Conservation (phyloP, 2,113 vertebrate genomes). For the Octodon degus region DNA sequence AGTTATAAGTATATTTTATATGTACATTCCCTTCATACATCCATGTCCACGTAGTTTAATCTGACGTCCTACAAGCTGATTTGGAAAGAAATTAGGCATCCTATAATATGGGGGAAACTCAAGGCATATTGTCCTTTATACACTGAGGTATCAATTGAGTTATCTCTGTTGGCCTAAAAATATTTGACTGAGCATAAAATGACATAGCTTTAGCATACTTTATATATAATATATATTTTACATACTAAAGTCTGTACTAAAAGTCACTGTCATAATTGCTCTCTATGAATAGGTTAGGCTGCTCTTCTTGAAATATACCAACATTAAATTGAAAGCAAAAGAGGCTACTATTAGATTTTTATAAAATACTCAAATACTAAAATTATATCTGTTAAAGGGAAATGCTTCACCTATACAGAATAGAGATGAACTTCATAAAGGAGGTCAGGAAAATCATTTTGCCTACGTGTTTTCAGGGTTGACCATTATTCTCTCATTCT, state of each 20-base stretch:
- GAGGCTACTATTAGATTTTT: not conserved
- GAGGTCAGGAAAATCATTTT: not conserved
- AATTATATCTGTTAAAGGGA: not conserved
- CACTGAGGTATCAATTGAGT: not conserved
- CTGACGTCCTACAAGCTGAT: not conserved
- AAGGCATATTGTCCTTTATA: not conserved
- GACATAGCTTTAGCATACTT: slow-evolving; percentile 12
- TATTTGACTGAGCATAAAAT: slow-evolving; percentile 27
- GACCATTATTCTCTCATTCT: not conserved
- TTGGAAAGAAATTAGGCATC: not conserved
- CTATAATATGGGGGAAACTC: not conserved
- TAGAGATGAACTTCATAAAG: not conserved
- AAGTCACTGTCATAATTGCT: slow-evolving; percentile 43
- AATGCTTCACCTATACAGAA: slow-evolving; percentile 14
- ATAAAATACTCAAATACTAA: slow-evolving; percentile 44
- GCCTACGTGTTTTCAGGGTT: not conserved
- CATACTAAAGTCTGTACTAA: not conserved
- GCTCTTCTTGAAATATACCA: slow-evolving; percentile 31
- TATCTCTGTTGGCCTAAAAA: slow-evolving; percentile 11
- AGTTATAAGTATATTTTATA: slow-evolving; percentile 3
- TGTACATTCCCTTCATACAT: not conserved
- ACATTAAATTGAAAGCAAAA: slow-evolving; percentile 12
- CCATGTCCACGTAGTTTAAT: not conserved
- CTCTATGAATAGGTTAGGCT: not conserved
- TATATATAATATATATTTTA: not conserved